These are phyloP conservation scores for Alviniconcha strummeri DNA, from an alignment of 2,888 invertebrate genomes.

Conservation along the genomic window DNA sequence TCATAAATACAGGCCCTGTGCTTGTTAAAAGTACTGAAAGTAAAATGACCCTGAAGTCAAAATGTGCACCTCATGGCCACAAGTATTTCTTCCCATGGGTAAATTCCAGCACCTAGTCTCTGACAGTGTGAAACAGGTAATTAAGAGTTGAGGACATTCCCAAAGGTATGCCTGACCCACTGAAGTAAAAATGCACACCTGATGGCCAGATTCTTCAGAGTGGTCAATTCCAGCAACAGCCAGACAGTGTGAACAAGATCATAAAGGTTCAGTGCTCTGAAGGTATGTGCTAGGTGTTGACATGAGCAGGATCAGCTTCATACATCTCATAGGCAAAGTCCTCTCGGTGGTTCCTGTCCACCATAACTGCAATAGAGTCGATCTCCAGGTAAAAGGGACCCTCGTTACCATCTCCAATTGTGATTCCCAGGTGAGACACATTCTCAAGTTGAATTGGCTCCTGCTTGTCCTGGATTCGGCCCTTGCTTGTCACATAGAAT, in stretches of 20 bases:
- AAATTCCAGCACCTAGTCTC: no score
- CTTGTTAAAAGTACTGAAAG: no score
- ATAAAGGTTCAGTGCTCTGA: no score
- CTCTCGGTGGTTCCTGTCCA: conserved; percentile 87
- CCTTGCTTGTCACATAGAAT: conserved; percentile 88
- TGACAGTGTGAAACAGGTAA: no score
- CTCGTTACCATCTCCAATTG: conserved; percentile 85
- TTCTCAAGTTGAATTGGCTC: conserved; percentile 78
- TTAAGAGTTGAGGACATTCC: no score
- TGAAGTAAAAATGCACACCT: background rate
- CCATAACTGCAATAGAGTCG: conserved; percentile 92
- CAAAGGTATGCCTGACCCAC: no score
- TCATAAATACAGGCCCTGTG: no score
- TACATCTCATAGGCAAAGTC: conserved; percentile 96
- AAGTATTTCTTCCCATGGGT: no score
- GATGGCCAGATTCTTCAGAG: background rate
- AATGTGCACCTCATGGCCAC: no score
- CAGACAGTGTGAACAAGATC: no score
- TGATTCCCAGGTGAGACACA: conserved; percentile 87
- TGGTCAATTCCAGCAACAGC: no score
- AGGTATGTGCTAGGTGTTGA: conserved; percentile 25
- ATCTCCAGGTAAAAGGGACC: conserved; percentile 93
- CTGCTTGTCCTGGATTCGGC: conserved; percentile 90
- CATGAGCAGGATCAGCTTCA: conserved; percentile 33
- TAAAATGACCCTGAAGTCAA: no score